phyloP scores from a whole-genome alignment of 92 coral and sea anemone genomes.

The Siderastrea radians region DNA sequence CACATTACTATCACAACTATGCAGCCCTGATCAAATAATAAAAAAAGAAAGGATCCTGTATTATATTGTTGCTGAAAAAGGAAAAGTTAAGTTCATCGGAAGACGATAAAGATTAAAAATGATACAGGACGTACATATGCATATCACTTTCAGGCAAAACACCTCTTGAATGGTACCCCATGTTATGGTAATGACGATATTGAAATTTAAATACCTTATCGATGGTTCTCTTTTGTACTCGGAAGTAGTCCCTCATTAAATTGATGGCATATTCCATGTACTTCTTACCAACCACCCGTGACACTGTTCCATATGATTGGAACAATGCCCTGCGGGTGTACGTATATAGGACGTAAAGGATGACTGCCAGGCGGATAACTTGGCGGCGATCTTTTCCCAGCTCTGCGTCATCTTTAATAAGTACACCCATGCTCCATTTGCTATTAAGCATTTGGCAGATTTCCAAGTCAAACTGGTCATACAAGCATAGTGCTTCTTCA shows the following conservation, averaged over 20 bases:
- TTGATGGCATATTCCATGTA: slow-evolving; percentile 48
- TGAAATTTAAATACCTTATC: slow-evolving; percentile 35
- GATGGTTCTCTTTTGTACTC: slow-evolving; percentile 47
- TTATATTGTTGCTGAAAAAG: no score
- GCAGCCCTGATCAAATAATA: no score
- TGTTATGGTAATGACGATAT: not conserved
- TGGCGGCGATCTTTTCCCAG: slow-evolving; percentile 65
- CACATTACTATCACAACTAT: no score
- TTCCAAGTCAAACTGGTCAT: slow-evolving; percentile 56
- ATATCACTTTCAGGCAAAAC: not conserved
- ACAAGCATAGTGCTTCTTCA: slow-evolving; percentile 49
- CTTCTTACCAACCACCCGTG: slow-evolving; percentile 19
- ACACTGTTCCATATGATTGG: slow-evolving; percentile 56
- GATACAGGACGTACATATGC: not conserved
- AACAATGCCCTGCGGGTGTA: slow-evolving; percentile 65
- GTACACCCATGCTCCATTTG: slow-evolving; percentile 57
- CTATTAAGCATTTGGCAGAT: slow-evolving; percentile 52
- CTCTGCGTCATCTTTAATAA: slow-evolving; percentile 50
- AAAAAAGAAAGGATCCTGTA: no score
- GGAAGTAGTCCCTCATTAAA: slow-evolving; percentile 33
- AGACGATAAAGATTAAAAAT: no score
- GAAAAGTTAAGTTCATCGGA: no score
- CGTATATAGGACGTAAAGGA: slow-evolving; percentile 65
- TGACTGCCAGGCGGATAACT: slow-evolving; percentile 64
- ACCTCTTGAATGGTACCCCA: not conserved